A percentile compares a stretch with the other conserved stretches of the same genome.
Conservation (phyloP, 92 coral and sea anemone genomes). For the Phymanthus crucifer region DNA sequence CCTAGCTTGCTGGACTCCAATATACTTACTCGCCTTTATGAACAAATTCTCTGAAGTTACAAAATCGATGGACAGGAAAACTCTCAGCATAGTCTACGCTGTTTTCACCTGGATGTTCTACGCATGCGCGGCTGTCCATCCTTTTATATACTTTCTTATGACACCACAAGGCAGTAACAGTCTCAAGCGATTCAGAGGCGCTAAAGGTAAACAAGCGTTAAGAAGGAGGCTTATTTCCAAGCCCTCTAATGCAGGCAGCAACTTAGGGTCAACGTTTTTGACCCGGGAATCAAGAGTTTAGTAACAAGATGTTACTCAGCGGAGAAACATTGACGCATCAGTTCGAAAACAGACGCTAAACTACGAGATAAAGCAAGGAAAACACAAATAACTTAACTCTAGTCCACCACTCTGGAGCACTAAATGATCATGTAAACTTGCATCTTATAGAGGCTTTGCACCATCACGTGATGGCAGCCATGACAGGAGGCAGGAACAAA, state of each 20-base stretch:
- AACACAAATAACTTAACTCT: too few relatives aligned
- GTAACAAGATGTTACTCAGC: too few relatives aligned
- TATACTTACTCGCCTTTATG: conserved; percentile 21
- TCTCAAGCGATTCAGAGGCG: not conserved
- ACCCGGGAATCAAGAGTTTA: not conserved
- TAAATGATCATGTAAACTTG: too few relatives aligned
- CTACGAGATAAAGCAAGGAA: too few relatives aligned
- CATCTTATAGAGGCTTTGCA: too few relatives aligned
- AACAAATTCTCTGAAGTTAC: not conserved
- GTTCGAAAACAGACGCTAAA: too few relatives aligned
- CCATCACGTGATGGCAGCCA: too few relatives aligned
- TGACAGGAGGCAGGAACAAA: too few relatives aligned
- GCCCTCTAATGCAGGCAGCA: not conserved
- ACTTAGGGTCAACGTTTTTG: not conserved
- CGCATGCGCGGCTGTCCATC: conserved; percentile 59
- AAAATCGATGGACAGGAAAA: not conserved
- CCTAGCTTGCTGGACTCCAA: conserved; percentile 69
- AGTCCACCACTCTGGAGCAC: too few relatives aligned
- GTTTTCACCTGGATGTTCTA: conserved; percentile 49
- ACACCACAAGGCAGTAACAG: conserved; percentile 58
- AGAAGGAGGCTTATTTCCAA: not conserved
- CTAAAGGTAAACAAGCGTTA: not conserved
- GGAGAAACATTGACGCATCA: too few relatives aligned
- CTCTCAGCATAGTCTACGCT: conserved; percentile 29
- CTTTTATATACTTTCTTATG: conserved; percentile 60